Evolutionary conservation across 2,113 vertebrate genomes (phyloP).

Genomic region (Hiodon alosoides): DNA sequence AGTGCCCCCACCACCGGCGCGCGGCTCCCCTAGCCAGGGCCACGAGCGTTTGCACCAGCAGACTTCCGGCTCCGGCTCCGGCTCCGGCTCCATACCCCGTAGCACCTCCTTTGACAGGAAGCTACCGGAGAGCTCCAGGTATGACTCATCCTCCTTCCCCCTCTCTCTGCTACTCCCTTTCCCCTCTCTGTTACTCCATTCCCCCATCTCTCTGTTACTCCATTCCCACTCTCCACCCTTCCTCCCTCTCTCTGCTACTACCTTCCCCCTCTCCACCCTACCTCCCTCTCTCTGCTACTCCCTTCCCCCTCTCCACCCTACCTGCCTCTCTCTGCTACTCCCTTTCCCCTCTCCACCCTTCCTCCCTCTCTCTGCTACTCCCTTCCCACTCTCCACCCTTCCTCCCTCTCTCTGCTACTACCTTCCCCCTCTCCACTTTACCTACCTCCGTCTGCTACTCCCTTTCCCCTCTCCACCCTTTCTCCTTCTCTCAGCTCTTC

Average conservation of each 20-base stretch:
- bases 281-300: not conserved
- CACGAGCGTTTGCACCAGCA: constrained; percentile 84
- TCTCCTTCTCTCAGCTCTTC: constrained; percentile 9
- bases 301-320: not conserved
- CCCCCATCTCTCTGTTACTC: not conserved
- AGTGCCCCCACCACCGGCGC: constrained; percentile 66
- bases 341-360: constrained; percentile 37
- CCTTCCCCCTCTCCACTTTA: not conserved
- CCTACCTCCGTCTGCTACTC: not conserved
- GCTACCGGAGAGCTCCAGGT: constrained; percentile 86
- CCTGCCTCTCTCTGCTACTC: not conserved
- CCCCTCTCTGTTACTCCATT: not conserved
- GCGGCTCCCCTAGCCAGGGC: constrained; percentile 81
- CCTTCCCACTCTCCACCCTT: not conserved
- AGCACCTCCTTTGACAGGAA: constrained; percentile 95
- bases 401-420: constrained; percentile 17
- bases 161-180: not conserved
- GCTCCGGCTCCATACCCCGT: constrained; percentile 67
- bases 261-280: not conserved
- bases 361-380: not conserved
- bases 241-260: constrained; percentile 8
- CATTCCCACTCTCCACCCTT: not conserved
- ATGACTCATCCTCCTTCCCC: constrained; percentile 25
- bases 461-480: not conserved
- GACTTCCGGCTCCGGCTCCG: constrained; percentile 51